Evolutionary conservation across 2,888 invertebrate species (phyloP), one percentile per base, ranked within the genome.

Genomic region (Cataglyphis livida): DNA sequence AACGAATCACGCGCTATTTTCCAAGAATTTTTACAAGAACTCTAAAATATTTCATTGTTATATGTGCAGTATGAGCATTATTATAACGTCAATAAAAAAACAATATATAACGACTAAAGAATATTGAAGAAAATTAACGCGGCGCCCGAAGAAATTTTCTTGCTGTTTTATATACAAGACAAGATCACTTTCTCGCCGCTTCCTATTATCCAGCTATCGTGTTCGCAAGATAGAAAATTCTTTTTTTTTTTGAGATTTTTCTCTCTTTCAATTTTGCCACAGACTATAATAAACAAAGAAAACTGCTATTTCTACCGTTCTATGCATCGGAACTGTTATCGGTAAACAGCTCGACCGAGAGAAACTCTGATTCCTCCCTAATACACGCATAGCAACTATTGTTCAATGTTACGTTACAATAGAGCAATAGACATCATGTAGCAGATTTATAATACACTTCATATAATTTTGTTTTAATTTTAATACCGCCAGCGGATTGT

Each of bases 71-170:
- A 32, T n/a, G n/a, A 65, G 48, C 21, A 57, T 57, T 68, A 78
- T 57, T 44, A 70, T 44, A 70, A 32, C 44, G 44, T 59, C 70
- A 59, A 59, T 21, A 35, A 76, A 48, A 3, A 28, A 76, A 28
- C 70, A 18, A 79, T 79, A 35, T 18, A 48, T 48, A 62, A 75
- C 25, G 41, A 38, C 44, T 73, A 54, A 54, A 75, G 62, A 74
- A 54, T 74, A 81, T 66, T 41, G 61, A 28, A 25, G n/a, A 57
- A 51, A 74, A 81, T 84, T 81, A 84, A 84, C 9, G 61, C 65
- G 21, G 41, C 48, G 25, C 21, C 25, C n/a, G 25, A 10, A 48
- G 35, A 28, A 59, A 64, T 81, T 74, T 68, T 5, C n/a, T 21
- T 62, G 57, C 25, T 7, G 38, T 81, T 81, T 57, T 74, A 59